Base-by-base conservation (phyloP, 2,888 invertebrate genomes). In the Leptinotarsa tumamoca region DNA sequence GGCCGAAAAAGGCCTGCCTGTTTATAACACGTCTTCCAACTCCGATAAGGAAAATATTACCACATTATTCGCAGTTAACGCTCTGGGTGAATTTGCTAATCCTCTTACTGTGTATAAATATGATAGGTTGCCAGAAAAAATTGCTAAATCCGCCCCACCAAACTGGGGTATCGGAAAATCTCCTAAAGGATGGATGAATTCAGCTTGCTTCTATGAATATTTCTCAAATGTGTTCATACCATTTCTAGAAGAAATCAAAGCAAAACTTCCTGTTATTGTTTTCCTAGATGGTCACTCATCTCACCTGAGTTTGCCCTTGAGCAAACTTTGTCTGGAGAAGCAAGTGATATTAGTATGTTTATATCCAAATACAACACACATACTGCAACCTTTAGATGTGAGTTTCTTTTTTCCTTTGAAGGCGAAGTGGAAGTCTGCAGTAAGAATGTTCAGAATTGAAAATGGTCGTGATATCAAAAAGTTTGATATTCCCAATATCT, bases 371-470 rank as follows among this genome's bases (percentile, higher is more conserved):
- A 4, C 27, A 27, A 27, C 27, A 27, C 27, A 27, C 5, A 27
- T 78, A 15, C 52, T 78, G 18, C 75, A 78, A 51, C 75, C 78
- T 21, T 50, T 75, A 21, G 75, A 78, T 67, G 78, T 78, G n/a
- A 13, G 73, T 71, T 71, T 23, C 23, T 78, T 75, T 73, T 68
- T 56, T 17, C 51, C 49, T 58, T 15, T 73, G 33, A 58, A 71
- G 50, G 49, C 49, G 50, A 73, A 70, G 52, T 23, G 23, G 23
- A 23, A 23, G 23, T 23, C 23, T 74, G 50, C 52, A 58, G 71
- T 72, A 13, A 49, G 66, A 54, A 43, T 67, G 56, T 76, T 49
- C 54, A 73, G 73, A 68, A 67, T 72, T 33, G 52, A 78, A 51
- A 73, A 78, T 68, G 33, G 66, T 4, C 66, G 66, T 66, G 66